Base-by-base conservation (phyloP, 2,113 vertebrate genomes). In the Phocoena sinus region DNA sequence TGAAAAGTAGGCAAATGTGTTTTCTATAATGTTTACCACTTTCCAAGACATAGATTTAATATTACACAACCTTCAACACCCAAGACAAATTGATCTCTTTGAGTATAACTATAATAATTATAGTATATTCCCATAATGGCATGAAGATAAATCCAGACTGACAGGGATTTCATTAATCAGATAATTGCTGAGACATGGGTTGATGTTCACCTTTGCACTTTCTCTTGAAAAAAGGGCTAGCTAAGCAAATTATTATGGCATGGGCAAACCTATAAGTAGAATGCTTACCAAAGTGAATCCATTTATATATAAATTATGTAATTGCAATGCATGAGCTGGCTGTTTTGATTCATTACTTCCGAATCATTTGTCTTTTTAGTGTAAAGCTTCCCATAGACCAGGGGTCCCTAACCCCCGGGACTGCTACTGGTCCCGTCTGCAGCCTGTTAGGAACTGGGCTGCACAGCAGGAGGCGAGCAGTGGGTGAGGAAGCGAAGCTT, bases 61-160 rank as follows among this genome's bases (percentile, higher is more conserved):
- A 65, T 76, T 84, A 89, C 0, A 70, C 25, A 89, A 81, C 18
- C 38, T 81, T 94, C 18, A 81, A 80, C 15, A 82, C 4, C 9
- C 60, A 65, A 87, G 53, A 68, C n/a, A 84, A 91, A 89, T 33
- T 76, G 65, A 84, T 81, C 21, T 91, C 44, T 95, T 67, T 67
- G 21, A 91, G n/a, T 68, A 67, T 47, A 93, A 60, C 38, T 71
- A 44, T 58, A 67, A 81, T 71, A 87, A 87, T 80, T 82, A 17
- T 50, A 84, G 41, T 58, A 81, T 93, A 73, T 56, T 88, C 10
- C 62, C 36, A 80, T 68, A 92, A 47, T 65, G 60, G 8, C 33
- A 71, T 58, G 58, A 90, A 95, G 50, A 94, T 84, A 93, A 80
- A 91, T 89, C 33, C 36, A 79, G 95, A 82, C n/a, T 25, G 17